Evolutionary conservation across 1,140 invertebrate genomes (phyloP).

Genomic region (Drosophila bifasciata): DNA sequence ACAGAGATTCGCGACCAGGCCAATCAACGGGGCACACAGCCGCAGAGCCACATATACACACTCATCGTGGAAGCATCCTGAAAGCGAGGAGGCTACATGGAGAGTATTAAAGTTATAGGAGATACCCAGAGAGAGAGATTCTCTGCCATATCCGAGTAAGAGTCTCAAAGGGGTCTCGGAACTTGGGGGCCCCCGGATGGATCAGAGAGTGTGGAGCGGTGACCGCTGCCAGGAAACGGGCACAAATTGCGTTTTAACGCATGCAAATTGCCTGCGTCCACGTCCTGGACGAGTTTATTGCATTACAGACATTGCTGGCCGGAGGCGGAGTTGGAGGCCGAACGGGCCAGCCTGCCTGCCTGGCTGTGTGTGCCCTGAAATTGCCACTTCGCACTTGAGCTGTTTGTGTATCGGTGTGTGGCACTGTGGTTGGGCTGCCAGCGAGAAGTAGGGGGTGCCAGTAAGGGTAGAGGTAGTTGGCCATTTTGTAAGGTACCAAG

Average conservation of each 20-base stretch:
- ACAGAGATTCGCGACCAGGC: slow-evolving; percentile 38
- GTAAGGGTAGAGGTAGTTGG: slow-evolving; percentile 4
- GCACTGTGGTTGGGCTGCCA: background rate
- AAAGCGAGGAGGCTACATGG: background rate
- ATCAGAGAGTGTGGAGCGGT: slow-evolving; percentile 1
- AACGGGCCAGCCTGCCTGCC: background rate
- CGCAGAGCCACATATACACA: slow-evolving; percentile 30
- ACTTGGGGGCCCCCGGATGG: background rate
- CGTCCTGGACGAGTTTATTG: slow-evolving; percentile 66
- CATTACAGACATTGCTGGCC: slow-evolving; percentile 48
- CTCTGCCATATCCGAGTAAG: background rate
- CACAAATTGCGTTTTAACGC: slow-evolving; percentile 82
- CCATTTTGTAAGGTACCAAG: no score
- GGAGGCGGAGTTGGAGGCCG: background rate
- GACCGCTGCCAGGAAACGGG: slow-evolving; percentile 73
- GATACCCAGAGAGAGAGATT: slow-evolving; percentile 13
- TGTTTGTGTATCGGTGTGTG: slow-evolving; percentile 23
- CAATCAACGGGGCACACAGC: slow-evolving; percentile 62
- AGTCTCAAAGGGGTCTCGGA: slow-evolving; percentile 44
- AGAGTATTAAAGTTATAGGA: slow-evolving; percentile 35
- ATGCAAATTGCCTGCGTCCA: slow-evolving; percentile 76
- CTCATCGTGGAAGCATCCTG: background rate
- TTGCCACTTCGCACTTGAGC: slow-evolving; percentile 68
- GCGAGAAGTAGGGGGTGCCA: background rate
- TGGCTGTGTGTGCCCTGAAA: slow-evolving; percentile 46